Base-by-base conservation (phyloP, 2,113 vertebrate genomes). In the Pygoscelis antarcticus region DNA sequence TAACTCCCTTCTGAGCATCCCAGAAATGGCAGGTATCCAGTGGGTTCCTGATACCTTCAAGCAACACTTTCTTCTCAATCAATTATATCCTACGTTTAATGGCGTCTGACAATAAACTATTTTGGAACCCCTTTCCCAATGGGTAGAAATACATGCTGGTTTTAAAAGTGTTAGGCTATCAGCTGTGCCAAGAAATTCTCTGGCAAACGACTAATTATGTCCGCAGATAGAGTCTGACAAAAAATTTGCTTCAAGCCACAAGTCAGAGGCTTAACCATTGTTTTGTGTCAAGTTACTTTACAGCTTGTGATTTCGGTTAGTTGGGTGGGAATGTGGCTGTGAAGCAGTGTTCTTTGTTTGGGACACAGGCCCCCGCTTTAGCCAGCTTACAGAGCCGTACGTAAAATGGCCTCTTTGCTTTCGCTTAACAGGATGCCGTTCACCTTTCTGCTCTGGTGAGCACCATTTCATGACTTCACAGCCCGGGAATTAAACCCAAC, bases 371-470 rank as follows among this genome's bases (percentile, higher is more conserved):
- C 83, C 46, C 38, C 0, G 77, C 85, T 81, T 89, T 69, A 87
- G 90, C 38, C 80, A 49, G 95, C 87, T 96, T 96, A 97, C 34
- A 76, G 93, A 93, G 76, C 90, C 74, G 19, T 75, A 80, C 3
- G 3, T 69, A 71, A 96, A 95, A 76, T 47, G 92, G 77, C 72
- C 96, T 89, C 92, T 89, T 44, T 88, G 95, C 97, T 98, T 96
- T 97, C 93, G 25, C 80, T 81, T 87, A 74, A 47, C 80, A 42
- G 95, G 90, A 62, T 54, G 75, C 40, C 0, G 15, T 83, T 97
- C 97, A 97, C 96, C 97, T 96, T 98, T 98, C 97, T 96, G 98
- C 97, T 95, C 97, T 61, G 77, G 61, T 97, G 97, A 97, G 68
- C 97, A 93, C 78, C 77, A 52, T 77, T 89, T n/a, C 89, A 36